A percentile compares a stretch with the other conserved stretches of the same genome.
Evolutionary conservation across 2,113 vertebrate species (phyloP).

Genomic region (Panthera tigris): DNA sequence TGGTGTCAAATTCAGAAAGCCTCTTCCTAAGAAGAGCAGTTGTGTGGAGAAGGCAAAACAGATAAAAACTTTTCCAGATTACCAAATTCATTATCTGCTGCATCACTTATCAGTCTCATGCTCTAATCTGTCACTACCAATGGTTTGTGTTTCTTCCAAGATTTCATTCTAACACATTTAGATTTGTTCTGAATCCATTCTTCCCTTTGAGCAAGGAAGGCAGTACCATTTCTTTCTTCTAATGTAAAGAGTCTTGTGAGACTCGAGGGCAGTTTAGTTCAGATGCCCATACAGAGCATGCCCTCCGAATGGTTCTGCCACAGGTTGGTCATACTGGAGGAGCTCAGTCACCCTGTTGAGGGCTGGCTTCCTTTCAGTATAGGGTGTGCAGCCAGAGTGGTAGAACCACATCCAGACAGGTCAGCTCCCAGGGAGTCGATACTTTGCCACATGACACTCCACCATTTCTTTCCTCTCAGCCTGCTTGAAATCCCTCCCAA

Average conservation of each 20-base stretch:
- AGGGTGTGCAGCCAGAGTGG: background rate
- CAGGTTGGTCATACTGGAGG: background rate
- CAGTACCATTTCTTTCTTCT: background rate
- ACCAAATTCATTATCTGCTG: background rate
- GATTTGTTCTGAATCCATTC: background rate
- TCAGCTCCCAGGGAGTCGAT: background rate
- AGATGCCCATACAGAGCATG: background rate
- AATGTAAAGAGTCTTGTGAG: background rate
- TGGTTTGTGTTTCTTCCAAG: background rate
- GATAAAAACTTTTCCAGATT: background rate
- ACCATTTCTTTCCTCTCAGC: background rate
- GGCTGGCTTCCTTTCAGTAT: background rate
- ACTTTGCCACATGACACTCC: background rate
- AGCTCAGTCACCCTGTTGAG: background rate
- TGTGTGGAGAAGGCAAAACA: background rate
- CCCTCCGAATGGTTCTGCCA: background rate
- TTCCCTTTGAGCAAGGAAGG: background rate
- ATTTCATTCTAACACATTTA: slow-evolving; percentile 4
- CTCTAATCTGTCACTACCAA: background rate
- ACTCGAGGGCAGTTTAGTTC: background rate
- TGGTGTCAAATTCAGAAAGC: background rate
- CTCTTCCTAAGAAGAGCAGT: background rate
- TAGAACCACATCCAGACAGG: background rate
- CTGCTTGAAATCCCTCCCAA: background rate
- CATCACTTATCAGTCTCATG: background rate